A percentile compares a stretch with the other conserved stretches of the same genome.
phyloP scores from a whole-genome alignment of 2,888 invertebrate genomes.

The Deroplatys truncata region DNA sequence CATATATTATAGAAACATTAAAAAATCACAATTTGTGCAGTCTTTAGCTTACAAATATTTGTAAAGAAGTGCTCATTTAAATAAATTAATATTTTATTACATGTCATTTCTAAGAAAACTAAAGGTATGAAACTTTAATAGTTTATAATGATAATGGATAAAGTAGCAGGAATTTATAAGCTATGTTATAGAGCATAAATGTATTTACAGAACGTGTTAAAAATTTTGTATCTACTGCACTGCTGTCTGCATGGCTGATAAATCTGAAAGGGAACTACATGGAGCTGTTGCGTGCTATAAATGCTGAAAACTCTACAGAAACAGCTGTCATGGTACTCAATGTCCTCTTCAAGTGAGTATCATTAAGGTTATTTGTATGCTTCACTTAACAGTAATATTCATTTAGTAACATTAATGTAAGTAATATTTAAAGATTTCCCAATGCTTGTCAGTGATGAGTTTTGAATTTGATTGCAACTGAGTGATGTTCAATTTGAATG shows the following conservation, averaged over 20 bases:
- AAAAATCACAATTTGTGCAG: too few relatives aligned
- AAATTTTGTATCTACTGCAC: conserved; percentile 45
- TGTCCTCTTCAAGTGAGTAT: conserved; percentile 53
- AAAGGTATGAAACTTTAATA: not conserved
- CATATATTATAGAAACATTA: too few relatives aligned
- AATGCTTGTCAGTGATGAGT: too few relatives aligned
- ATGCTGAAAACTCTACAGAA: conserved; percentile 62
- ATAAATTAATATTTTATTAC: too few relatives aligned
- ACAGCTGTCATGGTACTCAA: conserved; percentile 52
- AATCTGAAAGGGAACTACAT: conserved; percentile 66
- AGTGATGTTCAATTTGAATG: too few relatives aligned
- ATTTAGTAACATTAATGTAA: too few relatives aligned
- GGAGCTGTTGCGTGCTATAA: conserved; percentile 67
- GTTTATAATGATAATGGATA: not conserved
- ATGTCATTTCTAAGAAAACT: not conserved
- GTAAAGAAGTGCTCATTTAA: too few relatives aligned
- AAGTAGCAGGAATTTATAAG: too few relatives aligned
- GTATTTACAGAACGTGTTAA: conserved; percentile 40
- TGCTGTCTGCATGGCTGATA: conserved; percentile 73
- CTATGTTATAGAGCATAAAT: not conserved
- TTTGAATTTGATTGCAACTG: too few relatives aligned
- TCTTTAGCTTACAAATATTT: too few relatives aligned
- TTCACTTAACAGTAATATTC: too few relatives aligned
- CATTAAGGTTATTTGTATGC: not conserved
- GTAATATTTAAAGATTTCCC: too few relatives aligned